A percentile compares a stretch with the other conserved stretches of the same genome.
Evolutionary conservation across 1,140 invertebrate species (phyloP).

Genomic region (Drosophila sucinea): DNA sequence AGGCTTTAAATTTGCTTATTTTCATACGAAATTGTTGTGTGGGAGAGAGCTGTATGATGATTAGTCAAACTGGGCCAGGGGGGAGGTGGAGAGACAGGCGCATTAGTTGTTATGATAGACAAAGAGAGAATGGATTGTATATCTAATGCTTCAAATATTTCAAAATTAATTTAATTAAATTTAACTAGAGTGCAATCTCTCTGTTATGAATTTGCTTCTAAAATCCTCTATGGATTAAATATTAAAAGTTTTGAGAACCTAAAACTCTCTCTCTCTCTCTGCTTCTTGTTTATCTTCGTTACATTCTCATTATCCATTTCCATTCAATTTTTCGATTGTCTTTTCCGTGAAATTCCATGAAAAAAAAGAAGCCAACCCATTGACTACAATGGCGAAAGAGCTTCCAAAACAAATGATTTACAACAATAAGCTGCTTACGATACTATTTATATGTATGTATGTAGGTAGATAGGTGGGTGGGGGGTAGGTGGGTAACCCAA

Average conservation of each 20-base stretch:
- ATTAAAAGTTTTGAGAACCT: too few species aligned
- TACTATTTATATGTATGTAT: constrained; percentile 20
- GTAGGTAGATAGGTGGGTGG: constrained; percentile 23
- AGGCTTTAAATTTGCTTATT: not conserved
- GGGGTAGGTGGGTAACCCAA: not conserved
- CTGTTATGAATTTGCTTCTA: too few species aligned
- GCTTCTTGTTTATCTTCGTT: not conserved
- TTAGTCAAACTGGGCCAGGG: too few species aligned
- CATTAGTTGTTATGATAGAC: too few species aligned
- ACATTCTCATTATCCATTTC: not conserved
- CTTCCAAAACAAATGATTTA: constrained; percentile 13
- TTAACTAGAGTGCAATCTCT: too few species aligned
- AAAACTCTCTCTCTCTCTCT: too few species aligned
- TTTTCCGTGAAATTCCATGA: not conserved
- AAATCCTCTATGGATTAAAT: too few species aligned
- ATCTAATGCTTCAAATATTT: too few species aligned
- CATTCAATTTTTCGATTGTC: not conserved
- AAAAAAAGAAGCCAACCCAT: constrained; percentile 22
- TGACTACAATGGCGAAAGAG: constrained; percentile 15
- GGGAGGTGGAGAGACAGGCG: too few species aligned
- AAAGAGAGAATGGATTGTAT: too few species aligned
- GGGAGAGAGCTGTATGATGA: too few species aligned
- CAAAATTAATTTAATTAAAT: too few species aligned
- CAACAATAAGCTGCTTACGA: constrained; percentile 21
- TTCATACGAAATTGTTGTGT: not conserved